A percentile compares a stretch with the other conserved stretches of the same genome.
These are phyloP conservation scores for Tipula lateralis DNA, from an alignment of 2,888 invertebrate species.

Conservation along the genomic window DNA sequence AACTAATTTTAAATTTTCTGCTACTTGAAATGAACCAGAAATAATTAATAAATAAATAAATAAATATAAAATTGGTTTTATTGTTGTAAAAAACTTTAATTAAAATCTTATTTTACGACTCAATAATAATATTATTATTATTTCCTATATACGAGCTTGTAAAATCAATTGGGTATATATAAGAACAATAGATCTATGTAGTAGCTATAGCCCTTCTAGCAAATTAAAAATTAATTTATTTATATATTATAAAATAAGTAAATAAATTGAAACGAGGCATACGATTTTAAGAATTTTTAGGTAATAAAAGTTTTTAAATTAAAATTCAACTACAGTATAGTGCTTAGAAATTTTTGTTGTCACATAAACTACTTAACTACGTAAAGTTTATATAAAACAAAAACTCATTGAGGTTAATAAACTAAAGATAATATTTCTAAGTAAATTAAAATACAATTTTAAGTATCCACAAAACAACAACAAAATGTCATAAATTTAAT, in stretches of 20 bases:
- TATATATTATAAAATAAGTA: background rate
- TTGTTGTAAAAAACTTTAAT: background rate
- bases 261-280: background rate
- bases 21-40: slow-evolving; percentile 19
- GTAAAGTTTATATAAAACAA: no score
- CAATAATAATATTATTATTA: background rate
- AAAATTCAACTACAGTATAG: background rate
- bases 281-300: background rate
- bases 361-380: background rate
- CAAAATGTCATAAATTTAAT: background rate
- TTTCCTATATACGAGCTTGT: background rate
- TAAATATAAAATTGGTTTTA: background rate
- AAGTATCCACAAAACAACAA: background rate
- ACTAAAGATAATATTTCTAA: background rate
- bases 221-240: background rate
- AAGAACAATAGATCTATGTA: background rate
- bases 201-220: background rate
- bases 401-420: background rate
- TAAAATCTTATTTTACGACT: slow-evolving; percentile 24
- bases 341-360: background rate
- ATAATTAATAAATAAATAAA: slow-evolving; percentile 2
- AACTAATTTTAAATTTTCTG: slow-evolving; percentile 1
- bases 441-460: background rate
- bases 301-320: background rate
- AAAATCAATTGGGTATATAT: background rate